Conservation (phyloP, 2,113 vertebrate genomes). For the Malurus melanocephalus region DNA sequence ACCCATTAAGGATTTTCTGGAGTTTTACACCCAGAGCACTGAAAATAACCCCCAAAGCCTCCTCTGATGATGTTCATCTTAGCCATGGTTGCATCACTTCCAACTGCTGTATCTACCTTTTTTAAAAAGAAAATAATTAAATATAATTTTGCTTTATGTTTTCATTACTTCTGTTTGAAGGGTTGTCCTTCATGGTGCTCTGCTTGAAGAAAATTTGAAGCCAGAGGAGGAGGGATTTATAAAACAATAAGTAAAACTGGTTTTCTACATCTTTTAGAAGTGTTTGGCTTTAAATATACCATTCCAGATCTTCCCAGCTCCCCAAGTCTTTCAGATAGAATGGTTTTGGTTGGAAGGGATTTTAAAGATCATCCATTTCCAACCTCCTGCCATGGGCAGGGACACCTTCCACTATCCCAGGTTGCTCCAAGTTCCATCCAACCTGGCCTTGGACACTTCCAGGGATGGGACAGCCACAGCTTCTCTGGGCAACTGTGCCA, state of each 20-base stretch:
- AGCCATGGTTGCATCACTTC: neutral
- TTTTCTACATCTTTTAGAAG: neutral
- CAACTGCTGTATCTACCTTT: neutral
- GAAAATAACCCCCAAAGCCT: neutral
- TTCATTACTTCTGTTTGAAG: neutral
- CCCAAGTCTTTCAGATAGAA: neutral
- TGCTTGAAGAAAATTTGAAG: neutral
- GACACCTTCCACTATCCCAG: too few relatives aligned
- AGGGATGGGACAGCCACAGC: neutral
- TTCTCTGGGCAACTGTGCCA: neutral
- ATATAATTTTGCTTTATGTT: neutral
- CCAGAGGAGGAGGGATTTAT: accelerated
- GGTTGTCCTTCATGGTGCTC: neutral
- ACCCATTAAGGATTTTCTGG: neutral
- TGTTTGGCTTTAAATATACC: neutral
- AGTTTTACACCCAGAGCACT: neutral
- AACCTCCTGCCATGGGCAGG: neutral
- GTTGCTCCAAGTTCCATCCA: neutral
- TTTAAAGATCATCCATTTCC: neutral
- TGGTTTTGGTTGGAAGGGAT: neutral
- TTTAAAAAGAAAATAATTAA: neutral
- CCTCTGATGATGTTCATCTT: neutral
- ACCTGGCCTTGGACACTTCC: neutral
- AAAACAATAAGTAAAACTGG: neutral
- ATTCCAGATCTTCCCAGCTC: neutral